Evolutionary conservation across 2,888 invertebrate species (phyloP).

Genomic region (Artemia sp.): DNA sequence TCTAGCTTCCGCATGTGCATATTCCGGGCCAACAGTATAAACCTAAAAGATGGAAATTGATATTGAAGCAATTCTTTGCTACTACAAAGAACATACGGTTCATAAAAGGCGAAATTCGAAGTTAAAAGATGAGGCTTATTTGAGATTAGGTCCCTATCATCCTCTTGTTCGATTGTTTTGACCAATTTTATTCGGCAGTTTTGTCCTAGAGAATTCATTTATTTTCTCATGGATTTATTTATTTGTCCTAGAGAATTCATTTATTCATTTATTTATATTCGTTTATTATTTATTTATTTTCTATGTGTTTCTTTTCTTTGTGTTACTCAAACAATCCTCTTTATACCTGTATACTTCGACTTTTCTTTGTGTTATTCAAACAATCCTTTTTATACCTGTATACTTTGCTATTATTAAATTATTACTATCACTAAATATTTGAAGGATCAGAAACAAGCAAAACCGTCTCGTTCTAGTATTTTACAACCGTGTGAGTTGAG

Average conservation of each 20-base stretch:
- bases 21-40: constrained; percentile 97
- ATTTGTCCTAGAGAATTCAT: too few species aligned
- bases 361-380: background rate
- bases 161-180: background rate
- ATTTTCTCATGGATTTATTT: too few species aligned
- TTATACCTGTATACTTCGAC: background rate
- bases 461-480: too few species aligned
- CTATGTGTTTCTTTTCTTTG: background rate
- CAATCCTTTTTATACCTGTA: background rate
- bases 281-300: background rate
- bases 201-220: background rate
- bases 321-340: background rate
- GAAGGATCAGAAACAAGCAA: too few species aligned
- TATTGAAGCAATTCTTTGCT: background rate
- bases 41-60: constrained; percentile 42
- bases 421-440: too few species aligned
- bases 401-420: background rate
- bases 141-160: background rate
- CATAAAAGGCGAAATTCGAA: constrained; percentile 1
- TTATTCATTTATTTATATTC: background rate
- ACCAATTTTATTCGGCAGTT: background rate
- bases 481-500: too few species aligned
- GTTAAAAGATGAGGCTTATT: background rate
- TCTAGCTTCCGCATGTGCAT: constrained; percentile 96
- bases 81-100: background rate